These are phyloP conservation scores for Lymantria dispar DNA, from an alignment of 2,888 invertebrate species.

Conservation along the genomic window DNA sequence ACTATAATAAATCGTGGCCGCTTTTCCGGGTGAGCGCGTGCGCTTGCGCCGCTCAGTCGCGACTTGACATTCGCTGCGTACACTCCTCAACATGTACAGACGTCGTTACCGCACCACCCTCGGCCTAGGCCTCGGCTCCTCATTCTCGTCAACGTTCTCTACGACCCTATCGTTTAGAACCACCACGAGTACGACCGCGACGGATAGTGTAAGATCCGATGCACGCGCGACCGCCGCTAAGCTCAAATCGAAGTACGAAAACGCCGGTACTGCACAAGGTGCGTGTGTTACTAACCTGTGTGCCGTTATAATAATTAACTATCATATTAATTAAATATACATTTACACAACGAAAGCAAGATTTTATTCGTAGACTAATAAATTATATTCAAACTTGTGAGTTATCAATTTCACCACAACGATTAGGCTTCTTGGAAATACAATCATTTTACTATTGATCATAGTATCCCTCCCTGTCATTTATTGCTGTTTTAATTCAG, in stretches of 20 bases:
- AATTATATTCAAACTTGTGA: too few species aligned
- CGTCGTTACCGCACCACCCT: slow-evolving; percentile 76
- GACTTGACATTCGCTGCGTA: slow-evolving; percentile 48
- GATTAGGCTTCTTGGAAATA: too few species aligned
- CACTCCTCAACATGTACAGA: slow-evolving; percentile 62
- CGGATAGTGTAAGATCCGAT: slow-evolving; percentile 68
- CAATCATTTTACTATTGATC: too few species aligned
- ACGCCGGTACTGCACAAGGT: slow-evolving; percentile 77
- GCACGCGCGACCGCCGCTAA: slow-evolving; percentile 77
- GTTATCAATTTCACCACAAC: too few species aligned
- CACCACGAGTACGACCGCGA: slow-evolving; percentile 52
- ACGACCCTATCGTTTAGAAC: slow-evolving; percentile 70
- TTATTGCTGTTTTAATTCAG: too few species aligned
- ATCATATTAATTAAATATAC: background rate
- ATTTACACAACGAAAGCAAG: background rate
- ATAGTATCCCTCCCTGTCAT: too few species aligned
- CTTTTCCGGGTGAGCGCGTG: slow-evolving; percentile 62
- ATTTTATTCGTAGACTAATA: too few species aligned
- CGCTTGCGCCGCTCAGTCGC: slow-evolving; percentile 60
- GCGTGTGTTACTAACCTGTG: slow-evolving; percentile 45
- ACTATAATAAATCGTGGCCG: slow-evolving; percentile 70
- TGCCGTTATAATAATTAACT: slow-evolving; percentile 6
- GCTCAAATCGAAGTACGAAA: slow-evolving; percentile 75
- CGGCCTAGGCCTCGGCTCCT: slow-evolving; percentile 70
- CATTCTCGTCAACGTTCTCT: slow-evolving; percentile 66